Base-by-base conservation (phyloP, 2,888 invertebrate genomes). In the Lysandra bellargus region DNA sequence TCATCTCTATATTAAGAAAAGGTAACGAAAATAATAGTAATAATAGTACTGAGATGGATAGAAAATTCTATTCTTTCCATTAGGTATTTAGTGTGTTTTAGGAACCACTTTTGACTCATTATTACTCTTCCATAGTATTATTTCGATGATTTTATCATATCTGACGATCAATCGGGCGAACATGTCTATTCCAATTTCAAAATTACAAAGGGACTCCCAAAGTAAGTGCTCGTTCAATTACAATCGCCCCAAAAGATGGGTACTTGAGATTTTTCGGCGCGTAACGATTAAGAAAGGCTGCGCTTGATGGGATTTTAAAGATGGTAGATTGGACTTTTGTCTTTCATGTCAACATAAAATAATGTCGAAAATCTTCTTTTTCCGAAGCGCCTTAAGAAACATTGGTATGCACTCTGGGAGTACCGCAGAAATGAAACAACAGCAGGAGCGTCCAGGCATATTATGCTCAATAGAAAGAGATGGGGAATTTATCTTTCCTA, bases 211-310 rank as follows among this genome's bases (percentile, higher is more conserved):
- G 76, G 5, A 76, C 33, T 5, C 30, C 33, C 33, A 33, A 14
- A 49, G 76, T 14, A 76, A 76, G 57, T 57, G 76, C 57, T 76
- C 33, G 57, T 76, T 76, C 76, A 57, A 57, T 76, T 76, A 76
- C 49, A 76, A 76, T 57, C 53, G 6, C 17, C 33, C 53, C 30
- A 76, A 33, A 14, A 57, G 33, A 7, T 2, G 74, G 74, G 44
- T 23, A 44, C 76, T 76, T 17, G 57, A 53, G 76, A 76, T 57
- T 53, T 44, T 76, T 76, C 17, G 53, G 53, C 33, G 57, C 75
- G 75, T 75, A 49, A 49, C 12, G 12, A 75, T 76, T 57, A 17
- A 33, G 14, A 75, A 49, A 44, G 17, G 17, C 44, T 12, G 53
- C 7, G 23, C 49, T 30, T 49, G 44, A 44, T 14, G 49, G 49